Evolutionary conservation across 2,113 vertebrate species (phyloP).

Genomic region (Petaurus breviceps): DNA sequence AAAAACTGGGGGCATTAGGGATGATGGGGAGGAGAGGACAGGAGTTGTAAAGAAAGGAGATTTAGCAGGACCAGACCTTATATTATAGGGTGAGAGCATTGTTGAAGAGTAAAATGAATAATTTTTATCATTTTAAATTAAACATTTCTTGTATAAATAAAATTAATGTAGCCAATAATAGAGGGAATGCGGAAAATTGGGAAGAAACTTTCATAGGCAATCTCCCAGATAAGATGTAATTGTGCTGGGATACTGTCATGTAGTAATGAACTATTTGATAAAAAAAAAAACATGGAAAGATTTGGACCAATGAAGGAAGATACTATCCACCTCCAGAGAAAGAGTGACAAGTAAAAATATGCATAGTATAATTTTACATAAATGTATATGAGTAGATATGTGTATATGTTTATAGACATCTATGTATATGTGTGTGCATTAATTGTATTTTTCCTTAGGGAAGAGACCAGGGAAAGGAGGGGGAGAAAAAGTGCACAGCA

Average conservation of each 20-base stretch:
- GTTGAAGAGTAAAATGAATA: background rate
- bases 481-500: background rate
- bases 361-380: background rate
- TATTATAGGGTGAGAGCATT: background rate
- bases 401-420: too few species aligned
- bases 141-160: background rate
- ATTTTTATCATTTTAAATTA: background rate
- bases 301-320: background rate
- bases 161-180: background rate
- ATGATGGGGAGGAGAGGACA: background rate
- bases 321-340: background rate
- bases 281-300: background rate
- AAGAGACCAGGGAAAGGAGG: background rate
- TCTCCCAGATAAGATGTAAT: background rate
- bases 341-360: background rate
- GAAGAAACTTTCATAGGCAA: background rate
- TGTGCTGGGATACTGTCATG: background rate
- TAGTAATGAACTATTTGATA: background rate
- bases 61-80: background rate
- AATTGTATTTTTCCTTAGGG: background rate
- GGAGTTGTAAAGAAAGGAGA: background rate
- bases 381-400: too few species aligned
- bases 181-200: background rate
- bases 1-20: background rate
- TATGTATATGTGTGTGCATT: too few species aligned